phyloP scores from a whole-genome alignment of 2,113 vertebrate genomes.

The Tragulus kanchil region DNA sequence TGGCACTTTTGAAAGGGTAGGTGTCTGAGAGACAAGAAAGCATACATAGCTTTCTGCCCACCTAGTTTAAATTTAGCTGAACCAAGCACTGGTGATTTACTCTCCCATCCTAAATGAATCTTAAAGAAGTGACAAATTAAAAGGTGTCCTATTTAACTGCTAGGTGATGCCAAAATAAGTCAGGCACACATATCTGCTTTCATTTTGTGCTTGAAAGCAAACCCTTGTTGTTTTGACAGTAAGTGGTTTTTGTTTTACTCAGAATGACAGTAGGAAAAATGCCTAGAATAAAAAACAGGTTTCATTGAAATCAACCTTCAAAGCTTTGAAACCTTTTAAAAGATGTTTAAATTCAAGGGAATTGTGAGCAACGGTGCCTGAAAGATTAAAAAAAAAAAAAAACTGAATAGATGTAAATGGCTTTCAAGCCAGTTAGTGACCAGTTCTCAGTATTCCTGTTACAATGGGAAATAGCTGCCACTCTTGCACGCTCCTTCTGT shows the following conservation, averaged over 20 bases:
- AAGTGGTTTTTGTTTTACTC: constrained; percentile 83
- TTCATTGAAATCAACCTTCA: constrained; percentile 79
- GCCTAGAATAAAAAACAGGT: constrained; percentile 77
- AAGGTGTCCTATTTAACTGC: constrained; percentile 76
- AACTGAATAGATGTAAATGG: background rate
- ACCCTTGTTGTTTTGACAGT: constrained; percentile 82
- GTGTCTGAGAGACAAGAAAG: background rate
- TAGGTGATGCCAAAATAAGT: constrained; percentile 79
- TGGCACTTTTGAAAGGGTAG: background rate
- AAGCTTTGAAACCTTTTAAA: constrained; percentile 72
- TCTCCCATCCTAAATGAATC: constrained; percentile 66
- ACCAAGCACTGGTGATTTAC: constrained; percentile 2
- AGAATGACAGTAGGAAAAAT: constrained; percentile 71
- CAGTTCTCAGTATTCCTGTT: background rate
- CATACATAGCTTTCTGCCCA: background rate
- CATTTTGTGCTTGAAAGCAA: constrained; percentile 74
- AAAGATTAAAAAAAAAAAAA: background rate
- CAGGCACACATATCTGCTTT: constrained; percentile 68
- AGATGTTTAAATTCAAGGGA: constrained; percentile 75
- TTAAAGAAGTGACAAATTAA: constrained; percentile 80
- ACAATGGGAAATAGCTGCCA: background rate
- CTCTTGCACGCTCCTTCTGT: background rate
- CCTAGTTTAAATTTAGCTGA: constrained; percentile 42
- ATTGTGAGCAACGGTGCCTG: constrained; percentile 52
- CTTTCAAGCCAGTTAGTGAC: constrained; percentile 10